phyloP scores from a whole-genome alignment of 2,888 invertebrate genomes.

The Carterocephalus palaemon region DNA sequence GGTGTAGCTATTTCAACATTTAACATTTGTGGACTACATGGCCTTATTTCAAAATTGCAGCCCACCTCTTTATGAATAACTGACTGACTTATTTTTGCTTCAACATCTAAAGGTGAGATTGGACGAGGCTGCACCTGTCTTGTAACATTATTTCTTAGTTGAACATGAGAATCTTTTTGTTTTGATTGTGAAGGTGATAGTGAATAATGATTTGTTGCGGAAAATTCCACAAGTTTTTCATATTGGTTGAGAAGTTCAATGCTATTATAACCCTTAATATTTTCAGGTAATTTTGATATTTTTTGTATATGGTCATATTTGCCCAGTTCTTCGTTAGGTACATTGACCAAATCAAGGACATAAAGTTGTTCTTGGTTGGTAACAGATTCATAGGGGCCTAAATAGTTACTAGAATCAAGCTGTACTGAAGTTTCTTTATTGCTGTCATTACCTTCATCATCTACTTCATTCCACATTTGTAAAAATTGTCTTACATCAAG shows the following conservation, averaged over 20 bases:
- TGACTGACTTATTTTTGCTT: constrained; percentile 76
- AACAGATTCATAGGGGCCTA: constrained; percentile 41
- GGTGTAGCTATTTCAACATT: constrained; percentile 68
- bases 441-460: constrained; percentile 59
- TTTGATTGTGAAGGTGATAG: constrained; percentile 34
- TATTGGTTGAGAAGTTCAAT: constrained; percentile 70
- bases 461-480: constrained; percentile 76
- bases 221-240: constrained; percentile 69
- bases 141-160: constrained; percentile 35
- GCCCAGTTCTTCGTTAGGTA: constrained; percentile 67
- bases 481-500: constrained; percentile 71
- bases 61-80: constrained; percentile 76
- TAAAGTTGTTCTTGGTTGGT: constrained; percentile 67
- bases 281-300: constrained; percentile 72
- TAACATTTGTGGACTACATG: constrained; percentile 73
- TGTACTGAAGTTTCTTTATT: constrained; percentile 45
- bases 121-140: constrained; percentile 53
- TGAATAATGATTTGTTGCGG: constrained; percentile 45
- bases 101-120: constrained; percentile 71
- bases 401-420: constrained; percentile 38
- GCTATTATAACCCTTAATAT: constrained; percentile 72
- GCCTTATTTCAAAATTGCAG: constrained; percentile 76
- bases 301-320: constrained; percentile 77
- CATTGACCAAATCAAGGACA: constrained; percentile 70
- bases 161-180: constrained; percentile 31